Evolutionary conservation across 92 coral and sea anemone species (phyloP).

Genomic region (Porites evermanni): DNA sequence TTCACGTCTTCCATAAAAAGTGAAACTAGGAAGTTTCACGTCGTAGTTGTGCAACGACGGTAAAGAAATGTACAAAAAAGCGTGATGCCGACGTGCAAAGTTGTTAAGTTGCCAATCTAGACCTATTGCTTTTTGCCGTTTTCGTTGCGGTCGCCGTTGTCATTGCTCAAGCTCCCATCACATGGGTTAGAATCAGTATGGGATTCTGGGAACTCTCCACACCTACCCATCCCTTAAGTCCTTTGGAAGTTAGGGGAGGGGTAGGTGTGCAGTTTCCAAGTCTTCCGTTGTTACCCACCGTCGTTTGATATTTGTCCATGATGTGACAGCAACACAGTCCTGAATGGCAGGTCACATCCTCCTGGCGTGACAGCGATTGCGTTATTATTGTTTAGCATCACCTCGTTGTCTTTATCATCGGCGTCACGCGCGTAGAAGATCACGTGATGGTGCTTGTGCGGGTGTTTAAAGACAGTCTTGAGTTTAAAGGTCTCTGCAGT

Average conservation of each 20-base stretch:
- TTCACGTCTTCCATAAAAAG: no score
- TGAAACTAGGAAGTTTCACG: no score
- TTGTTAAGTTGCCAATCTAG: no score
- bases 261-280: neutral
- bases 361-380: conserved; percentile 88
- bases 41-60: no score
- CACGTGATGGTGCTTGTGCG: conserved; percentile 94
- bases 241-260: neutral
- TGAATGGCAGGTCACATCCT: conserved; percentile 80
- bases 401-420: conserved; percentile 82
- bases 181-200: no score
- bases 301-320: conserved; percentile 60
- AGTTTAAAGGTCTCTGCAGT: conserved; percentile 96
- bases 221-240: neutral
- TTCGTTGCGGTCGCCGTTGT: no score
- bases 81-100: no score
- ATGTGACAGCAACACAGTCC: conserved; percentile 62
- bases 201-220: no score
- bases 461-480: conserved; percentile 95
- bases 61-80: no score
- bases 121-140: no score
- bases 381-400: conserved; percentile 82
- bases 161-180: no score
- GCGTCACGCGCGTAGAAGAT: conserved; percentile 96
- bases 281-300: conserved; percentile 55